A percentile compares a stretch with the other conserved stretches of the same genome.
Evolutionary conservation across 2,113 vertebrate species (phyloP).

Genomic region (Empidonax traillii): DNA sequence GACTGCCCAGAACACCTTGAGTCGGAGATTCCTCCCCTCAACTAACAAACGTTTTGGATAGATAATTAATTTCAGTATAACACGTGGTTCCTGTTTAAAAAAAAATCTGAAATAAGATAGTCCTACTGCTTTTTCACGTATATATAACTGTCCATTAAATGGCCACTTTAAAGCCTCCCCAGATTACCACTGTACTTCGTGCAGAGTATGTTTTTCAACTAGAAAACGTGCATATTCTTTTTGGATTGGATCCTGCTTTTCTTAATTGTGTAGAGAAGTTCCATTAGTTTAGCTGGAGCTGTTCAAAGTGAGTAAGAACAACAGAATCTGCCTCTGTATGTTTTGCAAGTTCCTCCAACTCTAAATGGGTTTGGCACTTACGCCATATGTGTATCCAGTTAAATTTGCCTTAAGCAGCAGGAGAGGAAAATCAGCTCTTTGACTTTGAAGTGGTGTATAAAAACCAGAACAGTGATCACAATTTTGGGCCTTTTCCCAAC

Average conservation of each 20-base stretch:
- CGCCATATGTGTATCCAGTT: slow-evolving; percentile 44
- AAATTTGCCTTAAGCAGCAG: slow-evolving; percentile 57
- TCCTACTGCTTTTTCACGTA: background rate
- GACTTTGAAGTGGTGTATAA: slow-evolving; percentile 56
- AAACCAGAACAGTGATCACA: slow-evolving; percentile 34
- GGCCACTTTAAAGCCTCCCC: background rate
- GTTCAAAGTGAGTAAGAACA: slow-evolving; percentile 63
- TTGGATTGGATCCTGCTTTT: background rate
- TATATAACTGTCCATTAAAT: background rate
- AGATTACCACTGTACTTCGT: background rate
- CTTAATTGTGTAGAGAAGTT: slow-evolving; percentile 23
- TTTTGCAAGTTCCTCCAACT: slow-evolving; percentile 64
- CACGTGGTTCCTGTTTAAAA: background rate
- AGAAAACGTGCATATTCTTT: background rate
- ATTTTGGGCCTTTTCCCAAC: slow-evolving; percentile 45
- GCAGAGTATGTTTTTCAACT: background rate
- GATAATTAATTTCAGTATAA: background rate
- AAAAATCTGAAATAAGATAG: background rate
- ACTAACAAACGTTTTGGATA: background rate
- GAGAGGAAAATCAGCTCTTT: slow-evolving; percentile 53
- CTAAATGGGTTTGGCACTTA: slow-evolving; percentile 62
- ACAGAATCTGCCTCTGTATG: slow-evolving; percentile 57
- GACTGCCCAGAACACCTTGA: background rate
- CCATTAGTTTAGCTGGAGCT: slow-evolving; percentile 31
- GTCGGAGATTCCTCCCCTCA: background rate